Conservation (phyloP, 2,888 invertebrate genomes). For the Harpalus rubripes region DNA sequence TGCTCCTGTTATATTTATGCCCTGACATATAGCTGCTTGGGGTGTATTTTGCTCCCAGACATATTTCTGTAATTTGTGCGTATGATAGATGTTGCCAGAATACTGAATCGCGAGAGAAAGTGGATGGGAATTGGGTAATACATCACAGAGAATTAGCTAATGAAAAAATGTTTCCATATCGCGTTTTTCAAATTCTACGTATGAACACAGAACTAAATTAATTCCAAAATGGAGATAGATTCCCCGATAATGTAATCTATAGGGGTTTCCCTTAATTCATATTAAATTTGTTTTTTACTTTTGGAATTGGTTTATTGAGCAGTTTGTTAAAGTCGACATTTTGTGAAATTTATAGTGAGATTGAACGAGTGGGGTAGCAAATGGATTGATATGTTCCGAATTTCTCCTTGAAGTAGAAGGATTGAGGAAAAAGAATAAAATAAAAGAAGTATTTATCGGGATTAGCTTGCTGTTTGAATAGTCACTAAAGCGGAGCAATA, state of each 20-base stretch:
- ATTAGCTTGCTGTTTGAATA: neutral
- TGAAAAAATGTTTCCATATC: constrained; percentile 11
- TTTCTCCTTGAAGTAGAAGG: neutral
- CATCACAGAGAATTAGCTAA: constrained; percentile 11
- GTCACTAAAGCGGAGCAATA: too few species aligned
- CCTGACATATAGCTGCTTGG: neutral
- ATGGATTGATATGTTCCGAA: constrained; percentile 23
- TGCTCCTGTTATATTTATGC: neutral
- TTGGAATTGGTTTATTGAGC: neutral
- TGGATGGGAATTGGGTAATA: neutral
- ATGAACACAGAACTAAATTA: neutral
- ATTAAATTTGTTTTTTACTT: neutral
- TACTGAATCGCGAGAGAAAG: neutral
- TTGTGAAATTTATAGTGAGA: constrained; percentile 22
- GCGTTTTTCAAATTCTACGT: neutral
- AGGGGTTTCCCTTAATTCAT: neutral
- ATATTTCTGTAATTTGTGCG: constrained; percentile 2
- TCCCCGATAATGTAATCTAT: neutral
- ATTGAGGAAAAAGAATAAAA: neutral
- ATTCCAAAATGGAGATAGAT: neutral
- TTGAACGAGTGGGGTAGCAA: neutral
- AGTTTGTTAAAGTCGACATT: constrained; percentile 23
- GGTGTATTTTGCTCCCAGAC: neutral
- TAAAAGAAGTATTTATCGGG: constrained; percentile 1
- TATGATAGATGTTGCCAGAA: neutral